Base-by-base conservation (phyloP, 2,797 vertebrate genomes). In the Pseudochirops cupreus region DNA sequence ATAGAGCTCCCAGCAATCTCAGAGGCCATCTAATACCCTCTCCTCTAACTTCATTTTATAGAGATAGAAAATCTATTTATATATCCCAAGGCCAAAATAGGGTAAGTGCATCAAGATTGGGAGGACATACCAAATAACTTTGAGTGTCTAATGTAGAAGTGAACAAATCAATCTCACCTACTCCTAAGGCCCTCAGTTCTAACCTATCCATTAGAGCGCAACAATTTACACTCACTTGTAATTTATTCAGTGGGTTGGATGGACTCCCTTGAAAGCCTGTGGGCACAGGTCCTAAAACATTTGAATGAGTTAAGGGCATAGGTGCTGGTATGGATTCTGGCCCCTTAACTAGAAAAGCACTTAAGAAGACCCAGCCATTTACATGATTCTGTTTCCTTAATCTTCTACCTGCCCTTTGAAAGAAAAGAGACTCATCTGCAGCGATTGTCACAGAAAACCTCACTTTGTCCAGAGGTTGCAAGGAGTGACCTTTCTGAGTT, bases 301-400 rank as follows among this genome's bases (percentile, higher is more conserved):
- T 95, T 96, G 91, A 97, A 62, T 94, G 56, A 24, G 11, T 92
- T 96, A 55, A 95, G 96, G 90, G 91, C 94, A 97, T 74, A 97
- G 91, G 91, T 96, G 54, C 95, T 96, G 92, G 93, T 96, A 95
- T 53, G 95, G 93, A 96, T 95, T 98, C 92, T 97, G 94, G 91
- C 91, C 96, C 91, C 91, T 94, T 50, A 87, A 93, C 21, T 54
- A 93, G 89, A 56, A 96, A 97, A 97, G 92, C 93, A 97, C 94
- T 98, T 97, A 94, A 96, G 95, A 95, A 92, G 74, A 94, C 5
- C 4, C 87, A 89, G 59, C 91, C 90, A 92, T 53, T 94, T 82
- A 96, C 97, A 95, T 90, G 95, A 96, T 95, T 97, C 95, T 96
- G 93, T 95, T 97, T 94, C 56, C 94, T 89, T 93, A 97, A 96